These are phyloP conservation scores for Solea solea DNA, from an alignment of 2,113 vertebrate species.

Conservation along the genomic window DNA sequence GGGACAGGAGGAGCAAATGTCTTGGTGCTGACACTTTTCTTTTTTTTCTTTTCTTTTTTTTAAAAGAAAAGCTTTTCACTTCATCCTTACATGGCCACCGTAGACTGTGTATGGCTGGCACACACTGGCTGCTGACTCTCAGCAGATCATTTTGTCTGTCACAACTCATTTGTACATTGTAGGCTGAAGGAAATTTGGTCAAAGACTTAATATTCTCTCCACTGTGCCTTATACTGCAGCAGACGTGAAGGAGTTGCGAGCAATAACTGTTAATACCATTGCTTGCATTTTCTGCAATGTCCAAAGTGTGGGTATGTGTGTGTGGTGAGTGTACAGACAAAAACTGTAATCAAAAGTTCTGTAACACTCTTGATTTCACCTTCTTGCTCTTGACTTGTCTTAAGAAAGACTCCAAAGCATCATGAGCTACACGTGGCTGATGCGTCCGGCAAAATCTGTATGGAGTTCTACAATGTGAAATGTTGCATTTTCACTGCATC, in stretches of 20 bases:
- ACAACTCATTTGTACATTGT: conserved; percentile 18
- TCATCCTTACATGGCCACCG: conserved; percentile 2
- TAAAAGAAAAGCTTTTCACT: conserved; percentile 24
- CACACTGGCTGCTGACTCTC: not conserved
- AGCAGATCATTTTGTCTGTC: conserved; percentile 9
- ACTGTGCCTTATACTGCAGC: conserved; percentile 41
- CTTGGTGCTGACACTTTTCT: not conserved
- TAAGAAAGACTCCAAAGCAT: conserved; percentile 7
- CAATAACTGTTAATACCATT: conserved; percentile 15
- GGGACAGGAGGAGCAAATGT: not conserved
- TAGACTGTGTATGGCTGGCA: not conserved
- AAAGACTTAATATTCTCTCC: conserved; percentile 31
- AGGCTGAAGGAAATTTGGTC: conserved; percentile 26
- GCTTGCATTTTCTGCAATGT: conserved; percentile 13
- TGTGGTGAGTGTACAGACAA: conserved; percentile 1
- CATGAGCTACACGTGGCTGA: conserved; percentile 2
- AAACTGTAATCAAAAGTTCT: conserved; percentile 2
- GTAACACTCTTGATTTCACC: conserved; percentile 9
- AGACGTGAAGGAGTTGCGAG: conserved; percentile 36
- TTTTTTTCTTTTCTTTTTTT: not conserved
- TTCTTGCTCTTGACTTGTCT: conserved; percentile 11
- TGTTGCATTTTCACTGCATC: conserved; percentile 39
- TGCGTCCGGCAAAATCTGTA: conserved; percentile 8
- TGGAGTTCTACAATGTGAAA: conserved; percentile 55
- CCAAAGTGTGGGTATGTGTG: not conserved